Evolutionary conservation across 2,888 invertebrate genomes (phyloP).

Genomic region (Melangyna quadrimaculata): DNA sequence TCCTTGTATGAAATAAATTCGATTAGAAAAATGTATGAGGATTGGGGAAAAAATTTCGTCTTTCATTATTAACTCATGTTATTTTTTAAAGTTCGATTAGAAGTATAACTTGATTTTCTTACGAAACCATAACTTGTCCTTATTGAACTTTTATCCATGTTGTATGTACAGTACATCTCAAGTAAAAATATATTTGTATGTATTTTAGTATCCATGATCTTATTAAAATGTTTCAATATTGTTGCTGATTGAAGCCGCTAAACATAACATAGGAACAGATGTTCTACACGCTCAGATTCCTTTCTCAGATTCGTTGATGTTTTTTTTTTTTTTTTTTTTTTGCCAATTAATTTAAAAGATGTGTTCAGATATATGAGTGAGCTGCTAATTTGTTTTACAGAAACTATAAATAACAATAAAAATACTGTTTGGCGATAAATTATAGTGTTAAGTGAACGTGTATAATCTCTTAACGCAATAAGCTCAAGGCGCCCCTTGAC

Average conservation of each 20-base stretch:
- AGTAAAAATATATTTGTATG: background rate
- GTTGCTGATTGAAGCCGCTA: constrained; percentile 1
- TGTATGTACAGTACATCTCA: too few relatives aligned
- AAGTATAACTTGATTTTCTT: background rate
- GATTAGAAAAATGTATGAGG: too few relatives aligned
- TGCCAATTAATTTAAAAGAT: constrained; percentile 1
- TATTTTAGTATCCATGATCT: background rate
- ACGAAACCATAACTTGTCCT: background rate
- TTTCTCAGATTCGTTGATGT: background rate
- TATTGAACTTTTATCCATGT: too few relatives aligned
- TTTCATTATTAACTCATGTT: too few relatives aligned
- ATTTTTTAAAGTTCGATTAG: background rate
- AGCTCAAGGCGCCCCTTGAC: constrained; percentile 27
- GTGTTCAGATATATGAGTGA: background rate
- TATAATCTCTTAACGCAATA: background rate
- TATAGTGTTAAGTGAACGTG: constrained; percentile 49
- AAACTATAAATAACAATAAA: constrained; percentile 53
- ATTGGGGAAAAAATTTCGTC: too few relatives aligned
- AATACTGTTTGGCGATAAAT: constrained; percentile 30
- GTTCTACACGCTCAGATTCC: background rate
- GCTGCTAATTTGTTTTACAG: constrained; percentile 60
- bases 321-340: background rate
- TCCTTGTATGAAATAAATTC: too few relatives aligned
- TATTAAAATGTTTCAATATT: background rate
- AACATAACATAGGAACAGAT: constrained; percentile 1